These are phyloP conservation scores for Rattus norvegicus DNA, from an alignment of 2,113 vertebrate genomes.

Conservation along the genomic window DNA sequence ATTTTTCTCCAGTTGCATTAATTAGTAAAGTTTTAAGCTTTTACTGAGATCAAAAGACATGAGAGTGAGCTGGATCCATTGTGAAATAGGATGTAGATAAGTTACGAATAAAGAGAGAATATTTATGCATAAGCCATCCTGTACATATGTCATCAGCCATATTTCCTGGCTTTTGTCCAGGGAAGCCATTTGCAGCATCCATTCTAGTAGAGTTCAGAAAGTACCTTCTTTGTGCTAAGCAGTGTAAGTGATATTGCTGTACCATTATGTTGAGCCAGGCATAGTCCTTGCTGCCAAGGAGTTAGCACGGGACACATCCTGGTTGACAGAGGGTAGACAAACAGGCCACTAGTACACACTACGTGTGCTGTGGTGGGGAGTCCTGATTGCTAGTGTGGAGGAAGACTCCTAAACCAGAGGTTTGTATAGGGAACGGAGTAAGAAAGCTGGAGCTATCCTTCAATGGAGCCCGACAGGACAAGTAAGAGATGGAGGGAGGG, in stretches of 20 bases:
- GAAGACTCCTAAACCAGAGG: background rate
- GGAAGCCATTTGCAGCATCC: background rate
- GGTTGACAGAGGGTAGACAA: background rate
- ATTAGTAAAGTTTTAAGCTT: background rate
- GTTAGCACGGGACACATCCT: background rate
- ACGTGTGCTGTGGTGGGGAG: background rate
- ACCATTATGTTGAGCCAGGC: background rate
- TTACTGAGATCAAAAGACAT: background rate
- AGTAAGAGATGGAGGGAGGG: background rate
- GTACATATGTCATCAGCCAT: background rate
- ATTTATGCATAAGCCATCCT: background rate
- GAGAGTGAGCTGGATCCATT: background rate
- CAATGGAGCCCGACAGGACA: background rate
- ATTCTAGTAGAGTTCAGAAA: background rate
- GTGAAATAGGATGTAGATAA: background rate
- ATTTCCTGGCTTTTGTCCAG: background rate
- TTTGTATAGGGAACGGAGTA: background rate
- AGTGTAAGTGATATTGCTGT: background rate
- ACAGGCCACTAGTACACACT: background rate
- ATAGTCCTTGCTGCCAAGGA: background rate
- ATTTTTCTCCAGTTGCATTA: constrained; percentile 41
- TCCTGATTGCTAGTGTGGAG: background rate
- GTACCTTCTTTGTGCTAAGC: background rate
- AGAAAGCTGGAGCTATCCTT: background rate
- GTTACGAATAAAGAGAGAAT: background rate